Percentiles rank a stretch among this genome's conserved stretches.
Conservation (phyloP, 2,888 invertebrate genomes). For the Entomobrya proxima region DNA sequence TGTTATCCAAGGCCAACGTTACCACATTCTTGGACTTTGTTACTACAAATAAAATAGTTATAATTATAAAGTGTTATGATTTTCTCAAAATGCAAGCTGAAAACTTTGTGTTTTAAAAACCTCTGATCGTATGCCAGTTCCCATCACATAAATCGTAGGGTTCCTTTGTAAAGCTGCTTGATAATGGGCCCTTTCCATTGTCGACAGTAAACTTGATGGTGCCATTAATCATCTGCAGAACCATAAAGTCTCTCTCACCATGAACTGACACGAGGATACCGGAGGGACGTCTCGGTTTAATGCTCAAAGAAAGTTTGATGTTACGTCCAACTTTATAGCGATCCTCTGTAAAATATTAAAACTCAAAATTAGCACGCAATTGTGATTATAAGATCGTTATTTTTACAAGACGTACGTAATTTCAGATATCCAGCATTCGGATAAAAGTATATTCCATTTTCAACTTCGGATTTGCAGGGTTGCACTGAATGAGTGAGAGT, state of each 20-base stretch:
- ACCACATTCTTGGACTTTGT: constrained; percentile 93
- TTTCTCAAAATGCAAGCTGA: background rate
- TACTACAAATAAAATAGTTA: constrained; percentile 65
- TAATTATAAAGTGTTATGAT: background rate
- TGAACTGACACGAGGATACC: constrained; percentile 93
- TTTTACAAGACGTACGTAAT: constrained; percentile 78
- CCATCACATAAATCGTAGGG: constrained; percentile 92
- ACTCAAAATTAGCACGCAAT: background rate
- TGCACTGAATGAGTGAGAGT: constrained; percentile 82
- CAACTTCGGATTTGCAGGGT: constrained; percentile 88
- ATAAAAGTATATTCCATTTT: constrained; percentile 90
- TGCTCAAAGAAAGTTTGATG: constrained; percentile 88
- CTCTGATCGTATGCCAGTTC: constrained; percentile 90
- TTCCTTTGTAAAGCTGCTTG: constrained; percentile 82
- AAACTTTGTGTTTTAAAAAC: constrained; percentile 76
- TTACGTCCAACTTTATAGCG: constrained; percentile 88
- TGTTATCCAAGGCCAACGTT: constrained; percentile 89
- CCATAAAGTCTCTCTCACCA: constrained; percentile 88
- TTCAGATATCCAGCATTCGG: constrained; percentile 84
- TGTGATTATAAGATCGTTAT: background rate
- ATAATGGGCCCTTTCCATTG: constrained; percentile 88
- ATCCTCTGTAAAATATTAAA: constrained; percentile 80
- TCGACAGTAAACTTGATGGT: constrained; percentile 89
- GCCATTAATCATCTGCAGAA: constrained; percentile 92
- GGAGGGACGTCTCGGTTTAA: constrained; percentile 89